Conservation (phyloP, 1,140 invertebrate genomes). For the Limonius californicus region DNA sequence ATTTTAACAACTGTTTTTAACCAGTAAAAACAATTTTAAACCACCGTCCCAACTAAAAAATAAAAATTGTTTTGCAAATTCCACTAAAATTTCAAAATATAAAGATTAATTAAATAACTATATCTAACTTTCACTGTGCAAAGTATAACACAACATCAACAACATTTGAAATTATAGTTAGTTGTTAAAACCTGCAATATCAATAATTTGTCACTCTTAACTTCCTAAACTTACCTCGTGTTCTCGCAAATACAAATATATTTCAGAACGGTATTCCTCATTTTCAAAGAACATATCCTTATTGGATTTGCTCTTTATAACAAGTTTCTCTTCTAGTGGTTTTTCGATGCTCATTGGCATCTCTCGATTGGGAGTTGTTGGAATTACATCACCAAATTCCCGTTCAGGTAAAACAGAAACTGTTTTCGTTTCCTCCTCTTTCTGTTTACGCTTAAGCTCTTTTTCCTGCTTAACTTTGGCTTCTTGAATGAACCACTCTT, state of each 20-base stretch:
- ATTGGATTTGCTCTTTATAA: constrained; percentile 22
- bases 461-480: constrained; percentile 21
- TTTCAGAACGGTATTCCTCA: constrained; percentile 76
- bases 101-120: too few species aligned
- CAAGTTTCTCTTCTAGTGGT: constrained; percentile 32
- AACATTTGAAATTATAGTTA: too few species aligned
- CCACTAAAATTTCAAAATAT: too few species aligned
- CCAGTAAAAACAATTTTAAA: too few species aligned
- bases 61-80: too few species aligned
- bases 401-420: neutral
- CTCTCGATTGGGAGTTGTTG: neutral
- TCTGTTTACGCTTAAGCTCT: constrained; percentile 21
- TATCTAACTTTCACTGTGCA: too few species aligned
- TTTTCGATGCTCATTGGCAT: constrained; percentile 52
- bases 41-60: too few species aligned
- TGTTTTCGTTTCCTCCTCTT: constrained; percentile 26
- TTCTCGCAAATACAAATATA: constrained; percentile 74
- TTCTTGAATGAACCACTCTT: constrained; percentile 15
- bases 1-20: too few species aligned
- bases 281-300: constrained; percentile 59
- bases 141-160: too few species aligned
- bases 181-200: too few species aligned
- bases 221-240: too few species aligned
- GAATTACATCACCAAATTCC: neutral
- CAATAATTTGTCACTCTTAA: too few species aligned